A percentile compares a stretch with the other conserved stretches of the same genome.
Conservation (phyloP, 2,888 invertebrate genomes). For the Drosophila prolongata region DNA sequence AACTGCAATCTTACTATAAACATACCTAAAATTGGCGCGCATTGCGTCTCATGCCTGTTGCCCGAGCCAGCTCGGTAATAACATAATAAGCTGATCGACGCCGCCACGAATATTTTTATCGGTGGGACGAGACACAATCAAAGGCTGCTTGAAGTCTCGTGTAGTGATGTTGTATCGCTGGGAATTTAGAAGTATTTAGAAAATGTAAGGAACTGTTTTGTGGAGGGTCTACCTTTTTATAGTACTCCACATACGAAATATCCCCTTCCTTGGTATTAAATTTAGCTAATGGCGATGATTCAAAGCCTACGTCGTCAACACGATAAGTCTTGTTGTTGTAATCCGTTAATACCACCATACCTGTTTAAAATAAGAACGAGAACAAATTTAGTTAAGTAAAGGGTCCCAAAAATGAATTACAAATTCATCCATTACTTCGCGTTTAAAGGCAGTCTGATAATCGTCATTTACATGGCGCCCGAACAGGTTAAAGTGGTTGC, state of each 20-base stretch:
- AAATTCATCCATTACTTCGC: constrained; percentile 86
- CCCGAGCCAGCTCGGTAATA: constrained; percentile 93
- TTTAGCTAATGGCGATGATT: constrained; percentile 86
- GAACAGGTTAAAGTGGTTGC: too few species aligned
- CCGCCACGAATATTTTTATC: constrained; percentile 90
- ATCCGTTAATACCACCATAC: constrained; percentile 88
- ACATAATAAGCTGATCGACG: constrained; percentile 88
- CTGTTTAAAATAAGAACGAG: constrained; percentile 46
- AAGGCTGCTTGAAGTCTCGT: constrained; percentile 88
- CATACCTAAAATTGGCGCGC: constrained; percentile 86
- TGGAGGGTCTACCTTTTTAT: constrained; percentile 85
- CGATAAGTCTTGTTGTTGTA: constrained; percentile 89
- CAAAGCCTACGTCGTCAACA: constrained; percentile 90
- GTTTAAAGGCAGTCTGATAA: constrained; percentile 85
- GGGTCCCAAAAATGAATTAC: neutral
- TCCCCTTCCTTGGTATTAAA: constrained; percentile 87
- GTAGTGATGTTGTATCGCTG: constrained; percentile 90
- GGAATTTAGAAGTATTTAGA: constrained; percentile 29
- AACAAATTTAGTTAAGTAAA: neutral
- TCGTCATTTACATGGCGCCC: too few species aligned
- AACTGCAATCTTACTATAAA: neutral
- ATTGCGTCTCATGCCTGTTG: constrained; percentile 92
- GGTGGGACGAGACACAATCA: constrained; percentile 90
- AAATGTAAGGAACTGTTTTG: rapidly evolving
- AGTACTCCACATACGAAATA: constrained; percentile 88